Evolutionary conservation across 2,113 vertebrate genomes (phyloP), one percentile per base, ranked within the genome.

Genomic region (Tapirus terrestris): DNA sequence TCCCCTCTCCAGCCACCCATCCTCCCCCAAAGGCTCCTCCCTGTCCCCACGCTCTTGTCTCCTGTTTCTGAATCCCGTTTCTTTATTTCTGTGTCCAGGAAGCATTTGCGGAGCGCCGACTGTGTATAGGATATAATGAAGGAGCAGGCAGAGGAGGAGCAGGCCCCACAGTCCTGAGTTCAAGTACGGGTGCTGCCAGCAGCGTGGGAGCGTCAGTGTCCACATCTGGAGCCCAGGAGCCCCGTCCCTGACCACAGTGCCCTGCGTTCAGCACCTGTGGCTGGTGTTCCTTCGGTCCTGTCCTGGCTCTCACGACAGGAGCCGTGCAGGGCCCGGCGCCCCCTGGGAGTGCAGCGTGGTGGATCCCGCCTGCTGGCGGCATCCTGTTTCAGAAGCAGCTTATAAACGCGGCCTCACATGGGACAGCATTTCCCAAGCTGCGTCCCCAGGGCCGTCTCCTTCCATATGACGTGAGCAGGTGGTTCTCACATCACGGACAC

Each of bases 391-490:
- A 27, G 70, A 60, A 77, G 72, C 20, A 1, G 33, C 73, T 48
- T 39, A 3, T 12, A 8, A 25, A 31, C 2, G 36, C 39, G 70
- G 39, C 72, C 68, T 79, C 20, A 1, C 33, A 14, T 0, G 4
- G 7, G 43, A 27, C 18, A 25, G 77, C 21, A 0, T 31, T 36
- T 60, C 51, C 80, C 9, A 7, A 48, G 17, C 31, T 39, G 10
- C 0, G 0, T 27, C 45, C 31, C 70, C 33, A 2, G 25, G 25
- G 14, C 3, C 14, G 9, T 25, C 36, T 8, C 5, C 7, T 11
- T 51, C 27, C 29, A 31, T 16, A 0, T 4, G 61, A 39, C 56
- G 13, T 4, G 45, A 60, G 36, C 7, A 4, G 18, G 39, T 10
- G 27, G 21, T 76, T 77, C 25, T 53, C 10, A 6, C 27, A 63